A percentile compares a stretch with the other conserved stretches of the same genome.
Conservation (phyloP, 2,888 invertebrate species). For the Chymomyza caudatula region DNA sequence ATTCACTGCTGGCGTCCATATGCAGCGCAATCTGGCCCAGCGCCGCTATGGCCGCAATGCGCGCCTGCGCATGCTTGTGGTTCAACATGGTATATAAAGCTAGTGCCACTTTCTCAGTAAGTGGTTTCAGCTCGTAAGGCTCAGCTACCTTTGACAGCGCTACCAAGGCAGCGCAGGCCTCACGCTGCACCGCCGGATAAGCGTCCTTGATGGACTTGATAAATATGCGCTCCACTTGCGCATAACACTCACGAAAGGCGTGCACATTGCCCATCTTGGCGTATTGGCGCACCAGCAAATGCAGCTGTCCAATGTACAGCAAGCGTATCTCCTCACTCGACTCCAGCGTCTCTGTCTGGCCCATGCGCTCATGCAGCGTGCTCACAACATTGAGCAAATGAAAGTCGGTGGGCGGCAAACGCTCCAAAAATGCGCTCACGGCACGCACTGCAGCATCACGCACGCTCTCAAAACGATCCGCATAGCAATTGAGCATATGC, state of each 20-base stretch:
- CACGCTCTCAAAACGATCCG: constrained; percentile 75
- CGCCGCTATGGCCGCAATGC: constrained; percentile 86
- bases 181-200: constrained; percentile 88
- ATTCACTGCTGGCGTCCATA: constrained; percentile 83
- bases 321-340: constrained; percentile 90
- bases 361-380: constrained; percentile 86
- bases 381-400: constrained; percentile 88
- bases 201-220: constrained; percentile 86
- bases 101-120: constrained; percentile 85
- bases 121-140: constrained; percentile 85
- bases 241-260: constrained; percentile 66
- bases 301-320: constrained; percentile 83
- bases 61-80: constrained; percentile 90
- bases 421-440: constrained; percentile 67
- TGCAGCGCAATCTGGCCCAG: constrained; percentile 82
- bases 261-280: constrained; percentile 79
- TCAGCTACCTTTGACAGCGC: constrained; percentile 78
- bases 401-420: constrained; percentile 83
- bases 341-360: constrained; percentile 84
- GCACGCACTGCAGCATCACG: constrained; percentile 66
- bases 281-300: constrained; percentile 83
- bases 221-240: constrained; percentile 86
- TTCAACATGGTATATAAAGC: constrained; percentile 85
- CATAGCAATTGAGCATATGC: constrained; percentile 75
- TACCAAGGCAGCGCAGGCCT: constrained; percentile 86